Evolutionary conservation across 2,113 vertebrate species (phyloP).

Genomic region (Sprattus sprattus): DNA sequence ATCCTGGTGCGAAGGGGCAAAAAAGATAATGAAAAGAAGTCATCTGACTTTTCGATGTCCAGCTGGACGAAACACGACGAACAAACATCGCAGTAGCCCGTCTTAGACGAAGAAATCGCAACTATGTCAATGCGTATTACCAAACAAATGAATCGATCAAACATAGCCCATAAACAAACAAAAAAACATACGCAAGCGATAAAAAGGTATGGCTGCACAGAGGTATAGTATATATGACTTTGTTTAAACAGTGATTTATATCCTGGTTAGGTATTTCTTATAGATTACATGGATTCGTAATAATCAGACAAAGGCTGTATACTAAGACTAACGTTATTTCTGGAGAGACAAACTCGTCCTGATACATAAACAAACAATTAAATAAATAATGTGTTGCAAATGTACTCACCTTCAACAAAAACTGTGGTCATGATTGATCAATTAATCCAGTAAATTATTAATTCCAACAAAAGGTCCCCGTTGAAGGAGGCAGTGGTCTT

Average conservation of each 20-base stretch:
- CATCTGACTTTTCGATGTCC: not conserved
- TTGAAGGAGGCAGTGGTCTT: slow-evolving; percentile 47
- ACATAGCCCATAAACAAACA: not conserved
- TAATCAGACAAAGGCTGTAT: not conserved
- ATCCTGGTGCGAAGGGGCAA: not conserved
- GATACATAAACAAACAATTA: not conserved
- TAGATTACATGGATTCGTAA: not conserved
- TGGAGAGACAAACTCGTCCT: not conserved
- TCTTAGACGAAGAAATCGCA: not conserved
- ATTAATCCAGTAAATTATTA: slow-evolving; percentile 63
- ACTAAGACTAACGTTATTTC: not conserved
- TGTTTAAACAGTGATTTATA: not conserved
- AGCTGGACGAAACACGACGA: not conserved
- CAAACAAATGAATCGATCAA: not conserved
- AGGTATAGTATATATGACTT: not conserved
- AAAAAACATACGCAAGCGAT: not conserved
- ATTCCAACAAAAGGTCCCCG: slow-evolving; percentile 63
- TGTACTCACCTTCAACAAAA: slow-evolving; percentile 68
- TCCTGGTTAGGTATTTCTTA: not conserved
- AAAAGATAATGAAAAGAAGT: not conserved
- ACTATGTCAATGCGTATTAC: not conserved
- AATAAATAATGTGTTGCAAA: not conserved
- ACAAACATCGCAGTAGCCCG: not conserved
- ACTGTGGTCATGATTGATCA: slow-evolving; percentile 69
- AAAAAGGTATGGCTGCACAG: not conserved